phyloP scores from a whole-genome alignment of 2,797 vertebrate genomes.

The Peromyscus aztecus region DNA sequence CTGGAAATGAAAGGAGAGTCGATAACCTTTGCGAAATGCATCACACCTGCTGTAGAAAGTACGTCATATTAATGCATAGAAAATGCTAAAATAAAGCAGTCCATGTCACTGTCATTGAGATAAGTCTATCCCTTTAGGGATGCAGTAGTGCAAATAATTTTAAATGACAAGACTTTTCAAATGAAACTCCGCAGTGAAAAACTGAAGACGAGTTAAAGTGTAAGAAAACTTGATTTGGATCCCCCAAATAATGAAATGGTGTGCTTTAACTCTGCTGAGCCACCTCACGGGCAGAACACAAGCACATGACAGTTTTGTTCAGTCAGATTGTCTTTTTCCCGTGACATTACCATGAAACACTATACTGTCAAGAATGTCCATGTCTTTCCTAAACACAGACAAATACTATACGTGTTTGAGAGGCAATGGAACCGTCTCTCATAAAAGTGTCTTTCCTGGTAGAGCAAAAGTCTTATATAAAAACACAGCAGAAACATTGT shows the following conservation, averaged over 20 bases:
- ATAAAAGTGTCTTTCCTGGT: not conserved
- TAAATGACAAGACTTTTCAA: not conserved
- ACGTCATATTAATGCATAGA: accelerated
- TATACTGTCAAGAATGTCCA: not conserved
- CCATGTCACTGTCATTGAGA: not conserved
- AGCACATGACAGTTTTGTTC: constrained; percentile 33
- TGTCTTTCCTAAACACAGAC: constrained; percentile 47
- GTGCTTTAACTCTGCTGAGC: not conserved
- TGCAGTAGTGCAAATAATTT: not conserved
- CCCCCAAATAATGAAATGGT: not conserved
- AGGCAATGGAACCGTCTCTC: not conserved
- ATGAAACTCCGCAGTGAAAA: not conserved
- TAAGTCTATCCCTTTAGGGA: not conserved
- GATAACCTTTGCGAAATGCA: not conserved
- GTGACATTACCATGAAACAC: not conserved
- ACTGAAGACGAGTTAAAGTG: not conserved
- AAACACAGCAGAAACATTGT: not conserved
- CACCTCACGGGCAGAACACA: not conserved
- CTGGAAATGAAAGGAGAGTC: not conserved
- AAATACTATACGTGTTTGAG: not conserved
- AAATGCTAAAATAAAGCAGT: not conserved
- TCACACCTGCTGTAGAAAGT: accelerated
- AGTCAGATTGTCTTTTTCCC: not conserved
- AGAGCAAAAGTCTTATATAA: too few species aligned
- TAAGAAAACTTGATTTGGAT: constrained; percentile 15